Conservation (phyloP, 2,113 vertebrate species). For the Accipiter cooperii region DNA sequence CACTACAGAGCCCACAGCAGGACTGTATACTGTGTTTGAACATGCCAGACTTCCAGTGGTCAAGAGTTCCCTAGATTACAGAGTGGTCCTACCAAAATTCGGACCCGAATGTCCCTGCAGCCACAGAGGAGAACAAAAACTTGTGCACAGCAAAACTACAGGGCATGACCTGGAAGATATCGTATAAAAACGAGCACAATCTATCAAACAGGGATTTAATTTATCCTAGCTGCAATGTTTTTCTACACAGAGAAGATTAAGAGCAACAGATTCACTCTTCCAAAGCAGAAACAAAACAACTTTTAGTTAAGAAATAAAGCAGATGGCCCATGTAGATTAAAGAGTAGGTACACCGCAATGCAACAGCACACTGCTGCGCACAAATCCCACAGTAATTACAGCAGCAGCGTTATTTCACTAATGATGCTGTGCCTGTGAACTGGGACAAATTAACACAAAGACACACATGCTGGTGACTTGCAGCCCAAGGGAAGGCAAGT, state of each 20-base stretch:
- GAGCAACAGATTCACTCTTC: constrained; percentile 20
- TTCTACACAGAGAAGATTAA: neutral
- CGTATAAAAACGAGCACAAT: neutral
- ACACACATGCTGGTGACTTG: neutral
- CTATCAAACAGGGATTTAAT: neutral
- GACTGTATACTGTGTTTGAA: neutral
- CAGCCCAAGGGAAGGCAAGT: constrained; percentile 30
- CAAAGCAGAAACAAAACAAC: constrained; percentile 43
- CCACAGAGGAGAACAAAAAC: neutral
- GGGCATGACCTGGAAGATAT: neutral
- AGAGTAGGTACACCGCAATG: constrained; percentile 24
- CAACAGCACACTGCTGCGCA: constrained; percentile 11
- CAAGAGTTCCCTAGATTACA: neutral
- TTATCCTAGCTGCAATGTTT: neutral
- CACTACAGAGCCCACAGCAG: neutral
- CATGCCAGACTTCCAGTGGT: neutral
- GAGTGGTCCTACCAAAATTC: neutral
- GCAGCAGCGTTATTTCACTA: neutral
- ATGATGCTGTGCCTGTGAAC: constrained; percentile 48
- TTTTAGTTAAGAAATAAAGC: constrained; percentile 63
- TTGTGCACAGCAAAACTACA: fast-evolving
- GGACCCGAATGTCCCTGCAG: neutral
- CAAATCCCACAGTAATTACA: constrained; percentile 69
- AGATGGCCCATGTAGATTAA: constrained; percentile 66
- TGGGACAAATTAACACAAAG: constrained; percentile 60